Percentiles rank a stretch among this genome's conserved stretches.
Conservation (phyloP, 2,113 vertebrate genomes). For the Suricata suricatta region DNA sequence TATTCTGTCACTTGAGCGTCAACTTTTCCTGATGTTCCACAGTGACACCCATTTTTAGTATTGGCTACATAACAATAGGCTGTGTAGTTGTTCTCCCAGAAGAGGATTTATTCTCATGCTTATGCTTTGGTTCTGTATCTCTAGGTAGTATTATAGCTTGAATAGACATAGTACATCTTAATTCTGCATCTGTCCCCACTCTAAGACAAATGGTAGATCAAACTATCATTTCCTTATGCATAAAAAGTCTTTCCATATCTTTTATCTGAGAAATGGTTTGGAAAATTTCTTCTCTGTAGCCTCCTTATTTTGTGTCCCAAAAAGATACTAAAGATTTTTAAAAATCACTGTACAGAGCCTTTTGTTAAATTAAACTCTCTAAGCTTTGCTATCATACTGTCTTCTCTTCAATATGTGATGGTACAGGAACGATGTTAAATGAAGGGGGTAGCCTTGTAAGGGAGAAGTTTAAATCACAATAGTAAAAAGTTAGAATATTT, state of each 20-base stretch:
- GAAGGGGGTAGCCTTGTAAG: conserved; percentile 58
- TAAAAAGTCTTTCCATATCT: not conserved
- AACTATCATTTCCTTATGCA: not conserved
- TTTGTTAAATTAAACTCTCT: conserved; percentile 67
- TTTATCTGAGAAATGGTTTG: not conserved
- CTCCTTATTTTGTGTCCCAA: not conserved
- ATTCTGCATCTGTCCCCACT: not conserved
- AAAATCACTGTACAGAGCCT: conserved; percentile 35
- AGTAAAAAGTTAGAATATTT: conserved; percentile 86
- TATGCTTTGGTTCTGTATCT: not conserved
- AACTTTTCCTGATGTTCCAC: not conserved
- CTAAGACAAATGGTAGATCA: not conserved
- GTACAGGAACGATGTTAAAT: conserved; percentile 80
- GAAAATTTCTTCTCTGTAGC: not conserved
- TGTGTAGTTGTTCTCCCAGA: not conserved
- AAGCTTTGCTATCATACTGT: conserved; percentile 72
- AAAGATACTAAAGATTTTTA: conserved; percentile 43
- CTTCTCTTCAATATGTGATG: conserved; percentile 81
- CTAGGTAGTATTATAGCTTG: not conserved
- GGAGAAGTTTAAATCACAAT: conserved; percentile 79
- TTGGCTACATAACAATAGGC: not conserved
- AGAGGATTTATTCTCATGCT: not conserved
- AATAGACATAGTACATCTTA: not conserved
- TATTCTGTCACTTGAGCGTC: not conserved
- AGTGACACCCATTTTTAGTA: not conserved